A percentile compares a stretch with the other conserved stretches of the same genome.
These are phyloP conservation scores for Trissonchulus sp. DNA, from an alignment of 2,888 invertebrate genomes.

Conservation along the genomic window DNA sequence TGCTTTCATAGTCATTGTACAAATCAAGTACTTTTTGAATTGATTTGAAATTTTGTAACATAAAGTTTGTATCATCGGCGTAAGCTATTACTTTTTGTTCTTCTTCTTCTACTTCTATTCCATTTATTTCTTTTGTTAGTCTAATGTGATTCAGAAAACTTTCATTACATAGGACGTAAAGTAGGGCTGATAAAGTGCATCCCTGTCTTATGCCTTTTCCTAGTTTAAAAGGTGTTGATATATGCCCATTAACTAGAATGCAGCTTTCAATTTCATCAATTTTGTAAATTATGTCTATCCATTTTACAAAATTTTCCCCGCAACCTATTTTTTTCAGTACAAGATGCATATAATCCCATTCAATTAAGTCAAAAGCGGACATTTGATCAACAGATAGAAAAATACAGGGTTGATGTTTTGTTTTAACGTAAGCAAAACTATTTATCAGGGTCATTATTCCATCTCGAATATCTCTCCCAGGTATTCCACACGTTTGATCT, in stretches of 20 bases:
- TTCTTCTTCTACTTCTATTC: slow-evolving; percentile 9
- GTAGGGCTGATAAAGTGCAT: background rate
- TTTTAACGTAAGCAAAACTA: background rate
- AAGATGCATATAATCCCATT: background rate
- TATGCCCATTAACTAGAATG: slow-evolving; percentile 3
- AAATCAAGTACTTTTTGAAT: background rate
- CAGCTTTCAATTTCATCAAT: background rate
- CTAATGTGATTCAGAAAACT: slow-evolving; percentile 5
- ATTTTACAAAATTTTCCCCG: slow-evolving; percentile 11
- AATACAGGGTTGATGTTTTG: background rate
- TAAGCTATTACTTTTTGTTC: background rate
- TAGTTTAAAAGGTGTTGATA: background rate
- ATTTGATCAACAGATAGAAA: slow-evolving; percentile 10
- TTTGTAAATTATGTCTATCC: slow-evolving; percentile 18
- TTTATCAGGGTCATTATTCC: background rate
- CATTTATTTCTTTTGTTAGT: background rate
- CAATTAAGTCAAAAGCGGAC: slow-evolving; percentile 20
- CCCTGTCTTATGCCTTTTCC: slow-evolving; percentile 19
- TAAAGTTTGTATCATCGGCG: slow-evolving; percentile 17
- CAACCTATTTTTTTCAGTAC: background rate
- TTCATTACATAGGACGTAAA: slow-evolving; percentile 22
- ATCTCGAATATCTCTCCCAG: slow-evolving; percentile 16
- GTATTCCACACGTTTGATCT: background rate
- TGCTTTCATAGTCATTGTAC: background rate
- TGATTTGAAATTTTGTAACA: background rate